Conservation (phyloP, 1,140 invertebrate species). For the Samia ricini region DNA sequence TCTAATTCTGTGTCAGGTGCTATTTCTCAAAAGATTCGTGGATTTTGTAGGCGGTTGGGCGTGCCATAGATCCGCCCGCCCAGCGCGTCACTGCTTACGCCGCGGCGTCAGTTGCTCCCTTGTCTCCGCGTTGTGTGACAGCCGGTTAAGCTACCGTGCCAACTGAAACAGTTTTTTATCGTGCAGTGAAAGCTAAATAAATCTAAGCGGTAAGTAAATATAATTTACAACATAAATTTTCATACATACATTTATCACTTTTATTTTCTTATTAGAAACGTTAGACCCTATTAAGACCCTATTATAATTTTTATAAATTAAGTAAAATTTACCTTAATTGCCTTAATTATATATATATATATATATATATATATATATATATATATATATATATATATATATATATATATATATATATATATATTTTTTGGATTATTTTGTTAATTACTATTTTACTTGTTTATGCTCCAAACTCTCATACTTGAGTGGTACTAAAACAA, state of each 20-base stretch:
- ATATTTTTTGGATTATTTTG: no score
- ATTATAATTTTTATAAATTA: no score
- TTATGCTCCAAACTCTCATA: no score
- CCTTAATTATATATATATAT: no score
- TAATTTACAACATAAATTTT: background rate
- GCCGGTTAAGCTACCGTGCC: constrained; percentile 3
- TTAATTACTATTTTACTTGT: no score
- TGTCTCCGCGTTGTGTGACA: constrained; percentile 19
- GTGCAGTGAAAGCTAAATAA: background rate
- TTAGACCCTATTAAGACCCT: no score
- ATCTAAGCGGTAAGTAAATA: background rate
- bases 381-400: no score
- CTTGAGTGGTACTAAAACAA: no score
- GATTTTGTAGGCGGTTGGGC: constrained; percentile 37
- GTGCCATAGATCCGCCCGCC: constrained; percentile 51
- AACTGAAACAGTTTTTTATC: background rate
- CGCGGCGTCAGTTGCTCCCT: constrained; percentile 37
- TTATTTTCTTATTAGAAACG: no score
- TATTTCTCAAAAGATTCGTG: constrained; percentile 27
- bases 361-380: no score
- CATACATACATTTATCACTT: background rate
- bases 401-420: no score
- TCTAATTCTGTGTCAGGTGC: background rate
- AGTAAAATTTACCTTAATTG: no score
- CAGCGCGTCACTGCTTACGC: constrained; percentile 22